phyloP scores from a whole-genome alignment of 53 echinoderm and acorn worm species.

The Temnopleurus reevesii region DNA sequence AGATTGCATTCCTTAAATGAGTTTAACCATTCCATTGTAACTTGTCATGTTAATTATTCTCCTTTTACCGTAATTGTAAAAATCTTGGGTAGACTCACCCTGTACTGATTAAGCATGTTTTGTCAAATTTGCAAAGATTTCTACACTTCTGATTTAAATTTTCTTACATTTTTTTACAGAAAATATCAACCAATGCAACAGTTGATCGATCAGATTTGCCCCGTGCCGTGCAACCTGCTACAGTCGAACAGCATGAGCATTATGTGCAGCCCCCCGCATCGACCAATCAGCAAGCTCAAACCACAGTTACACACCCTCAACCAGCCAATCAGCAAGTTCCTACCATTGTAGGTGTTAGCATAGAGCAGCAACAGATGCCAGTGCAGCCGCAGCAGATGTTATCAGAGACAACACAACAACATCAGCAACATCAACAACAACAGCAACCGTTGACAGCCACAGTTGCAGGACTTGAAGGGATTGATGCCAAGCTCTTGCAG shows the following conservation, averaged over 20 bases:
- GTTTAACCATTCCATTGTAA: too few species aligned
- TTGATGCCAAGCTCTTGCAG: slow-evolving; percentile 43
- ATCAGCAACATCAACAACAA: slow-evolving; percentile 45
- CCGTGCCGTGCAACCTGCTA: not conserved
- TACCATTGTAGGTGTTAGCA: slow-evolving; percentile 5
- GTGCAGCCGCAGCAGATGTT: slow-evolving; percentile 42
- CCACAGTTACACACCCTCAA: not conserved
- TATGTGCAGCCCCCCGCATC: not conserved
- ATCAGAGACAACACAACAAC: slow-evolving; percentile 39
- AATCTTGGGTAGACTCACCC: too few species aligned
- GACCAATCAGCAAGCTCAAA: not conserved
- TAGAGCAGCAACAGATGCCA: slow-evolving; percentile 57
- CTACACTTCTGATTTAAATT: not conserved
- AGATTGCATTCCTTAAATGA: too few species aligned
- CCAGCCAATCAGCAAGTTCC: slow-evolving; percentile 23
- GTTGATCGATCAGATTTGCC: not conserved
- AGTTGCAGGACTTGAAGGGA: slow-evolving; percentile 29
- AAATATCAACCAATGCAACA: not conserved
- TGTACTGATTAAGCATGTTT: too few species aligned
- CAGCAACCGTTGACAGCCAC: slow-evolving; percentile 25
- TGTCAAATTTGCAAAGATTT: too few species aligned
- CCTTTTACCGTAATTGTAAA: too few species aligned
- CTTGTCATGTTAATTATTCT: too few species aligned
- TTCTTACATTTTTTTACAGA: not conserved
- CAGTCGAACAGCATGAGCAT: not conserved